Conservation (phyloP, 2,797 vertebrate species). For the Tragelaphus oryx region DNA sequence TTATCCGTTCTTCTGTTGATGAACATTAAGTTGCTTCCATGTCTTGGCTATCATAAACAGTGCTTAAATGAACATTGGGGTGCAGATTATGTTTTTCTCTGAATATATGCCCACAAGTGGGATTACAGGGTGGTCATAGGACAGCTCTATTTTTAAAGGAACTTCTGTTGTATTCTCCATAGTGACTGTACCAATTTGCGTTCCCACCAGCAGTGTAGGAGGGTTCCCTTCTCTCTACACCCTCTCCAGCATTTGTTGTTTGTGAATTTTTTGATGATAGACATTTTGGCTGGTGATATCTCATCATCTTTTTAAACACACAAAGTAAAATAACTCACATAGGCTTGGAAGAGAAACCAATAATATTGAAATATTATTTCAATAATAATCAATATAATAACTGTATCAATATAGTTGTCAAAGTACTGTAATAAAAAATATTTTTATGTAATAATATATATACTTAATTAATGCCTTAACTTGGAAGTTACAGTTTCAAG, state of each 20-base stretch:
- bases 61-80: background rate
- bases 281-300: background rate
- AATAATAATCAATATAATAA: no score
- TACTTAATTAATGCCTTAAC: background rate
- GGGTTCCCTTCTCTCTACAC: background rate
- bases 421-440: background rate
- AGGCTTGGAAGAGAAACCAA: background rate
- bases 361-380: background rate
- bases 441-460: background rate
- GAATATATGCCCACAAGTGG: background rate
- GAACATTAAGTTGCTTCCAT: background rate
- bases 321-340: background rate
- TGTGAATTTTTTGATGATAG: background rate
- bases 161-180: background rate
- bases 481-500: background rate
- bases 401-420: background rate
- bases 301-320: background rate
- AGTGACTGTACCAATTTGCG: background rate
- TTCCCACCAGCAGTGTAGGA: background rate
- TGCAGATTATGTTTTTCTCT: background rate
- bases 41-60: background rate
- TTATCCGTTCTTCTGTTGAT: background rate
- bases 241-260: background rate
- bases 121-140: background rate
- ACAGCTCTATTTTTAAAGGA: background rate